phyloP scores from a whole-genome alignment of 2,797 vertebrate genomes.

The Podarcis siculus region DNA sequence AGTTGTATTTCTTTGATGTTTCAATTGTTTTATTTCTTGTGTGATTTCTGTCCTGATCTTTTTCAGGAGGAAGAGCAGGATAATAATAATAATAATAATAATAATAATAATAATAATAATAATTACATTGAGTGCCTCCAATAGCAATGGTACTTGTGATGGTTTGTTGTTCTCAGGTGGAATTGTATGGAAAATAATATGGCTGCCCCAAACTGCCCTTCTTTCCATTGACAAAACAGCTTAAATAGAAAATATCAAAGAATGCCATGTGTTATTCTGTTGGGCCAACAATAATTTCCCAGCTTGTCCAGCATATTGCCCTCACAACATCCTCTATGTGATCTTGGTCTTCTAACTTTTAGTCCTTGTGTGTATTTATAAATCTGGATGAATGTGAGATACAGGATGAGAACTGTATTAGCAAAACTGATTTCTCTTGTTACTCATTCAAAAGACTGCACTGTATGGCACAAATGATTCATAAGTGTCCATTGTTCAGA shows the following conservation, averaged over 20 bases:
- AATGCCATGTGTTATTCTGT: conserved; percentile 38
- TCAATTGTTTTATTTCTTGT: no score
- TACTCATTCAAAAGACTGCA: conserved; percentile 78
- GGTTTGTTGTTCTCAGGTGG: no score
- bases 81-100: no score
- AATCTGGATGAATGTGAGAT: conserved; percentile 74
- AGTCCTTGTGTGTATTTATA: conserved; percentile 59
- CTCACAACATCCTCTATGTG: conserved; percentile 54
- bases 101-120: no score
- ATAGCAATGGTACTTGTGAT: no score
- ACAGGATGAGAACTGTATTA: conserved; percentile 74
- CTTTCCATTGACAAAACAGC: conserved; percentile 24
- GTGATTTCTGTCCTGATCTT: no score
- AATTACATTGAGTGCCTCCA: no score
- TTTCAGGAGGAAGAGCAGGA: no score
- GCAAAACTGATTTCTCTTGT: conserved; percentile 80
- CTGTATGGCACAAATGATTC: conserved; percentile 78
- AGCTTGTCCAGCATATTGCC: conserved; percentile 60
- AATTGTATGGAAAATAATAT: neutral
- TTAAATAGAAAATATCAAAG: conserved; percentile 40
- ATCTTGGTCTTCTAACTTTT: conserved; percentile 70
- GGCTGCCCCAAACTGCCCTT: neutral
- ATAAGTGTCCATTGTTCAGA: conserved; percentile 79
- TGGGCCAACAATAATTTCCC: conserved; percentile 36
- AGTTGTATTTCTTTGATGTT: no score